These are phyloP conservation scores for Holothuria scabra DNA, from an alignment of 53 echinoderm and acorn worm species.

Conservation along the genomic window DNA sequence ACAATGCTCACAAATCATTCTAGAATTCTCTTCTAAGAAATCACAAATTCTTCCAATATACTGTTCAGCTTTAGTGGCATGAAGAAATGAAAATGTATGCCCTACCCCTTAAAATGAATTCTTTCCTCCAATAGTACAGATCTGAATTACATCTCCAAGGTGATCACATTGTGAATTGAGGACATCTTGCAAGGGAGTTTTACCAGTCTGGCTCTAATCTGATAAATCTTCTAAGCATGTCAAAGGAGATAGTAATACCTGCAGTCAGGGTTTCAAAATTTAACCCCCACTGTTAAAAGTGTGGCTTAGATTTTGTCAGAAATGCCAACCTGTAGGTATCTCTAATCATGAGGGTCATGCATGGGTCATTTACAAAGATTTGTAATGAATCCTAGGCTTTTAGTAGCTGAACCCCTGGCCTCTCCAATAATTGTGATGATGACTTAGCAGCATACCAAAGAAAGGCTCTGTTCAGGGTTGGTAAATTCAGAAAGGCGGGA, in stretches of 20 bases:
- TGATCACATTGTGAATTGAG: no score
- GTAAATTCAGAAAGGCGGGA: slow-evolving; percentile 16
- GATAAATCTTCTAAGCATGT: neutral
- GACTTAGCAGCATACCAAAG: slow-evolving; percentile 14
- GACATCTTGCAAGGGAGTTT: no score
- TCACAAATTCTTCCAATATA: no score
- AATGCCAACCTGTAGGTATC: neutral
- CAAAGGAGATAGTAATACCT: no score
- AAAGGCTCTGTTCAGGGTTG: slow-evolving; percentile 11
- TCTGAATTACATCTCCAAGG: no score
- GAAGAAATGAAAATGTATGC: no score
- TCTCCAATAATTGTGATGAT: neutral
- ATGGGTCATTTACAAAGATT: slow-evolving; percentile 34
- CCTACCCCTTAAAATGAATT: no score
- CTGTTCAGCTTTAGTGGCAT: no score
- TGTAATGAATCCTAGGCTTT: neutral
- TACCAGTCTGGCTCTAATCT: neutral
- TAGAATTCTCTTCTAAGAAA: no score
- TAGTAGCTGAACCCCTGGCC: slow-evolving; percentile 6
- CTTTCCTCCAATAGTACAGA: no score
- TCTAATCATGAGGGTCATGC: slow-evolving; percentile 6
- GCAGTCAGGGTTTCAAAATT: no score
- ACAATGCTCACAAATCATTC: no score
- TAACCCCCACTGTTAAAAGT: slow-evolving; percentile 29
- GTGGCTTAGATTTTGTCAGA: slow-evolving; percentile 9